Evolutionary conservation across 2,888 invertebrate species (phyloP).

Genomic region (Deroplatys truncata): DNA sequence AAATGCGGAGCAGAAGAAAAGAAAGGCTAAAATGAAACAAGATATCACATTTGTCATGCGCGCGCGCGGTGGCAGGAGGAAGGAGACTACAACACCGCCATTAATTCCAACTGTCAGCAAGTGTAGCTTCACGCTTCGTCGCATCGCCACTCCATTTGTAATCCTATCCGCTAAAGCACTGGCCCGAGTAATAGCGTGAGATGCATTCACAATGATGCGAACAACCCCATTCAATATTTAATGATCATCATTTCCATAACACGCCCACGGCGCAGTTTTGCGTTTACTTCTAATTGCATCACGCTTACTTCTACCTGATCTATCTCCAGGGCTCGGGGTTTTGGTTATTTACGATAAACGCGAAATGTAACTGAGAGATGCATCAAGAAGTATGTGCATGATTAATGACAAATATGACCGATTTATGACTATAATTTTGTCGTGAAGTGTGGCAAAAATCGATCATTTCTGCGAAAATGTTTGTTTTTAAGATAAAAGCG

Average conservation of each 20-base stretch:
- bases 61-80: neutral
- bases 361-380: no score
- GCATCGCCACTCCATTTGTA: constrained; percentile 15
- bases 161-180: constrained; percentile 1
- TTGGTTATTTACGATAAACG: no score
- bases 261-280: neutral
- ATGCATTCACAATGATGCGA: neutral
- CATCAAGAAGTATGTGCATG: no score
- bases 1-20: neutral
- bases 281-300: neutral
- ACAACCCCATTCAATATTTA: neutral
- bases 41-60: no score
- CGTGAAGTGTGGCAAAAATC: no score
- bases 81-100: neutral
- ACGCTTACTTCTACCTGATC: no score
- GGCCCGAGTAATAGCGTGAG: constrained; percentile 1
- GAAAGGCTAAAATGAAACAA: no score
- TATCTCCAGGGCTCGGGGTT: no score
- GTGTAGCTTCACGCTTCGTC: constrained; percentile 16
- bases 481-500: no score
- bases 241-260: neutral
- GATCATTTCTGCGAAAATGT: no score
- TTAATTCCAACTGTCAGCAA: constrained; percentile 18
- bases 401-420: no score
- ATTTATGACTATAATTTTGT: no score